phyloP scores from a whole-genome alignment of 37 sponge, comb jelly and placozoan genomes.

The Mnemiopsis leidyi region DNA sequence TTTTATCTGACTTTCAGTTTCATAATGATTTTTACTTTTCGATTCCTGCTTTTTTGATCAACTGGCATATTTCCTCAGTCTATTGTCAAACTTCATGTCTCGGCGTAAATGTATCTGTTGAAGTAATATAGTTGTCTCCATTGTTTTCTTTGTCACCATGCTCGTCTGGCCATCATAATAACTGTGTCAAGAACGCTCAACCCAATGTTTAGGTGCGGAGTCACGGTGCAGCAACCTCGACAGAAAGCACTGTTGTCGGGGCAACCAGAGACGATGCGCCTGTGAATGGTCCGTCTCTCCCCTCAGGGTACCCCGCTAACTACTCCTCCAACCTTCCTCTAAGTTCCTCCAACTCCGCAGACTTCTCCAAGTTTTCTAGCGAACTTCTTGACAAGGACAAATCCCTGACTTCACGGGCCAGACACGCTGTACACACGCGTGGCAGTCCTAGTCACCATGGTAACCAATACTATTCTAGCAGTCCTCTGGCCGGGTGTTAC shows the following conservation, averaged over 20 bases:
- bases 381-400: slow-evolving; percentile 11
- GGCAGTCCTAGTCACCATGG: neutral
- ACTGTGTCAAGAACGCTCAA: neutral
- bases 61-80: no score
- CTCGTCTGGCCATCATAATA: no score
- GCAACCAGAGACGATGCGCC: neutral
- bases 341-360: neutral
- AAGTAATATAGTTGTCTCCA: no score
- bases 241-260: neutral
- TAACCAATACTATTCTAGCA: neutral
- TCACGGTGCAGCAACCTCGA: neutral
- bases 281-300: neutral
- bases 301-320: neutral
- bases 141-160: no score
- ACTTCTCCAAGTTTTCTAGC: neutral
- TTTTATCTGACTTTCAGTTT: no score
- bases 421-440: neutral
- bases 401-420: slow-evolving; percentile 29
- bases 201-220: slow-evolving; percentile 25
- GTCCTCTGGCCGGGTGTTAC: neutral
- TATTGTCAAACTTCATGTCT: no score
- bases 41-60: no score
- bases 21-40: no score
- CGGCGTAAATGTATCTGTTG: no score
- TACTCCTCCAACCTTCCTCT: neutral